Evolutionary conservation across 2,113 vertebrate genomes (phyloP).

Genomic region (Anguilla japonica): DNA sequence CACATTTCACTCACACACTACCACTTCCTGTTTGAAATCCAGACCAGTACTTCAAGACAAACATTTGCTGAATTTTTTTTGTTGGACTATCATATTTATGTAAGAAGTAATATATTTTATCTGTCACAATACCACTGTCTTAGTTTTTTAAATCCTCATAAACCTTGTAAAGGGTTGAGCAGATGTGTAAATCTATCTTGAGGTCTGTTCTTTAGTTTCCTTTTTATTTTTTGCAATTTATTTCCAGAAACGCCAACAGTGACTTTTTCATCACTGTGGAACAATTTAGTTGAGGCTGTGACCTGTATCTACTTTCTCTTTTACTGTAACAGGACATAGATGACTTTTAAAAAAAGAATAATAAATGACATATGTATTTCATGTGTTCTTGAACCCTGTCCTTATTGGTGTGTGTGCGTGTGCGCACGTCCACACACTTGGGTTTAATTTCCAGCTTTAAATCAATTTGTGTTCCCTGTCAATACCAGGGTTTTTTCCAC

Average conservation of each 20-base stretch:
- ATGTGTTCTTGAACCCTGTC: neutral
- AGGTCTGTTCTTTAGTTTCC: neutral
- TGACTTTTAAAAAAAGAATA: neutral
- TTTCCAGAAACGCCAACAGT: neutral
- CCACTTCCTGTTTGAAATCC: neutral
- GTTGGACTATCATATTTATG: slow-evolving; percentile 67
- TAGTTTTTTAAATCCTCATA: slow-evolving; percentile 35
- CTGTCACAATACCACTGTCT: slow-evolving; percentile 71
- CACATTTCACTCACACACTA: neutral
- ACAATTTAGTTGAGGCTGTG: neutral
- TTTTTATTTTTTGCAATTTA: neutral
- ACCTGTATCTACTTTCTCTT: neutral
- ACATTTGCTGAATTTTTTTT: slow-evolving; percentile 39
- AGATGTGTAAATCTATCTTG: neutral
- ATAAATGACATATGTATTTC: neutral
- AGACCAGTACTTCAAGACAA: neutral
- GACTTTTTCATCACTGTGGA: neutral
- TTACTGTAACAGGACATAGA: neutral
- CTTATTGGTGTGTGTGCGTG: neutral
- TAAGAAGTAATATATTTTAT: slow-evolving; percentile 75
- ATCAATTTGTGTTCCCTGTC: neutral
- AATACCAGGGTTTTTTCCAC: slow-evolving; percentile 9
- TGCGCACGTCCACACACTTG: neutral
- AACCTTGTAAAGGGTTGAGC: neutral
- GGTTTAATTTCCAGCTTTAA: neutral